Base-by-base conservation (phyloP, 1,140 invertebrate species). In the Vanessa tameamea region DNA sequence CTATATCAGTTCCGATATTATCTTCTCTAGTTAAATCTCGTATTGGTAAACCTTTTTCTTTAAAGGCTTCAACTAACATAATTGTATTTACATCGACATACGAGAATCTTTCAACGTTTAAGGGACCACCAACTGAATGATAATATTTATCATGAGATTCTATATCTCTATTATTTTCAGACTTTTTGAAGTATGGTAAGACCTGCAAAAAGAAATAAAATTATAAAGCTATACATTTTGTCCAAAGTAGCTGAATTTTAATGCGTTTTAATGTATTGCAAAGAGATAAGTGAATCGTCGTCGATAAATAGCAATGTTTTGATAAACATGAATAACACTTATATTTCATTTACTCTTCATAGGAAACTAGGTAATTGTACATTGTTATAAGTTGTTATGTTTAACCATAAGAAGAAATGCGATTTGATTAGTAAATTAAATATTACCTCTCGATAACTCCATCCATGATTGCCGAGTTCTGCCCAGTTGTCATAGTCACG, bases 401-500 rank as follows among this genome's bases (percentile, higher is more conserved):
- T 9, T 9, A 5, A 11, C 37, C 2, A 6, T 50, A 50, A 15
- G 2, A n/a, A 12, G 0, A 15, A 15, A 50, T 50, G 13, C 48
- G 5, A 50, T 4, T 14, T 14, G 5, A 14, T 50, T 14, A 50
- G 13, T 6, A 50, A 50, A 50, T 12, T 50, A 20, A 31, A 61
- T 43, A 7, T 61, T 51, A 96, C 94, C 43, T 97, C 95, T 6
- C 96, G 93, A 86, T 96, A 98, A 20, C 95, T 95, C 97, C 98
- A 98, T 0, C 96, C 96, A 0, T 92, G 88, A 75, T 97, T 98
- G 0, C 79, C 95, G 64, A 76, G 77, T 69, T 83, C 81, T 86
- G 86, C 89, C 96, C 97, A 97, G 3, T 92, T 79, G 81, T 97
- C 95, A 81, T 96, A 97, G 83, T 97, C 97, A 16, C 87, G 76